Evolutionary conservation across 2,888 invertebrate genomes (phyloP).

Genomic region (Therioaphis trifolii): DNA sequence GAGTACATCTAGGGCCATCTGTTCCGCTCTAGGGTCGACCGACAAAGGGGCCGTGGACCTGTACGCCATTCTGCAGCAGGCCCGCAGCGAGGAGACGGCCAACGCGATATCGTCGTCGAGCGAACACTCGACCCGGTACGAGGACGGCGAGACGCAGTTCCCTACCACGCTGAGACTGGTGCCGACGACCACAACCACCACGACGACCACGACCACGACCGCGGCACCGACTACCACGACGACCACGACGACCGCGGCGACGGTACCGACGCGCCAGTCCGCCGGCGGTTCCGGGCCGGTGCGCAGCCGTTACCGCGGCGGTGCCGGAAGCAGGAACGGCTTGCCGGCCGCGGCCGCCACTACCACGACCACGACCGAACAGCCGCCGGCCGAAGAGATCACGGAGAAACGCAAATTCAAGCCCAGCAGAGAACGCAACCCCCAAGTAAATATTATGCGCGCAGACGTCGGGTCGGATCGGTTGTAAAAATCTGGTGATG

Average conservation of each 20-base stretch:
- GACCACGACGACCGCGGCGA: slow-evolving; percentile 47
- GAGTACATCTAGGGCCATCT: not conserved
- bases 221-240: slow-evolving; percentile 57
- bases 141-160: slow-evolving; percentile 71
- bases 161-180: slow-evolving; percentile 70
- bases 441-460: slow-evolving; percentile 34
- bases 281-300: slow-evolving; percentile 30
- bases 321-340: slow-evolving; percentile 64
- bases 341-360: slow-evolving; percentile 67
- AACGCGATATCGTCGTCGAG: slow-evolving; percentile 64
- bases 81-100: slow-evolving; percentile 70
- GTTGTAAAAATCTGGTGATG: no score
- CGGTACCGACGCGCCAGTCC: slow-evolving; percentile 19
- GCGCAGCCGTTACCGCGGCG: slow-evolving; percentile 67
- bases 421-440: slow-evolving; percentile 37
- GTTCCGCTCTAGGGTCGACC: slow-evolving; percentile 69
- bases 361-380: slow-evolving; percentile 65
- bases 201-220: slow-evolving; percentile 67
- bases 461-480: no score
- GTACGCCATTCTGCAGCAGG: slow-evolving; percentile 80
- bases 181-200: slow-evolving; percentile 69
- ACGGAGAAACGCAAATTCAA: slow-evolving; percentile 68
- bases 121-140: slow-evolving; percentile 69
- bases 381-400: slow-evolving; percentile 67
- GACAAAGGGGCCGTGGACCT: slow-evolving; percentile 86